Evolutionary conservation across 2,888 invertebrate species (phyloP), one percentile per base, ranked within the genome.

Genomic region (Adelphocoris suturalis): DNA sequence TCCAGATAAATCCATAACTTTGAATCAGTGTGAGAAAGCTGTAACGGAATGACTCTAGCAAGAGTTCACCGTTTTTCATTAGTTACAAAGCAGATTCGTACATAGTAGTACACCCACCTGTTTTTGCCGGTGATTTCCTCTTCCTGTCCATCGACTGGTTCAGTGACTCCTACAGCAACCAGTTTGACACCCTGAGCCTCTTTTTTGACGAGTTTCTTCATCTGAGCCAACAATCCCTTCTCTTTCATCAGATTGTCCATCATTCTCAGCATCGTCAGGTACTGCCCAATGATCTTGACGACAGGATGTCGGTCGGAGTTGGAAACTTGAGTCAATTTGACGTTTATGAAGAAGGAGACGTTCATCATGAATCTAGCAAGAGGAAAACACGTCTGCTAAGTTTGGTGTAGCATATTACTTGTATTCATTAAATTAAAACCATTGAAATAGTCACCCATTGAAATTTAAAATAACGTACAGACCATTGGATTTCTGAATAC

Each of bases 221-320:
- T 88, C 37, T 88, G 78, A 0, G 52, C 52, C 76, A 28, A 16
- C 28, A 80, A 55, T 28, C 88, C 88, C 19, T 80, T 88, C 12
- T 88, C 88, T 16, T 27, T 78, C 78, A 88, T 78, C 9, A 78
- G 19, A 23, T 76, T 55, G 88, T 89, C 82, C 89, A 89, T 82
- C 89, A 89, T 81, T n/a, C 89, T 23, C 23, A 89, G 28, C 82
- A 89, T 37, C 16, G 78, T 86, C 23, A 80, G 28, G 19, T 82
- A 82, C 27, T 90, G 86, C 16, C 86, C 90, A n/a, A 90, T 61
- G n/a, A 61, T 27, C n/a, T 86, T 90, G 48, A 90, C 90, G 55
- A 90, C 61, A 9, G 90, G 90, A 28, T 90, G 90, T 13, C 37
- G 52, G 55, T 90, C 90, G 13, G 90, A 82, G 27, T 86, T 85